Evolutionary conservation across 2,888 invertebrate genomes (phyloP).

Genomic region (Meiosimyza decipiens): DNA sequence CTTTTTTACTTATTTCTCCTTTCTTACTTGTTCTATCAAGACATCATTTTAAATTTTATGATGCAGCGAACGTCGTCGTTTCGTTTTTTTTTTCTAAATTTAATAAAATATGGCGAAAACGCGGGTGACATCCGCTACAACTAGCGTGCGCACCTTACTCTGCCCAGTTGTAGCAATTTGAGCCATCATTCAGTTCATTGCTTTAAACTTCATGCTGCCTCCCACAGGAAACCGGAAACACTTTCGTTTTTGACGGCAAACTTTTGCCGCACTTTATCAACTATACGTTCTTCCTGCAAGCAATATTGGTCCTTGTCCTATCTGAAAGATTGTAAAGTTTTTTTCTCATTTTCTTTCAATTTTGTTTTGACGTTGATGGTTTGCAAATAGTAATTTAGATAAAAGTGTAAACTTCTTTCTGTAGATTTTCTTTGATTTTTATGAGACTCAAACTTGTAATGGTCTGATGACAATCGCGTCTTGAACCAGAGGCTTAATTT

Average conservation of each 20-base stretch:
- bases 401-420: constrained; percentile 34
- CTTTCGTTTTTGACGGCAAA: constrained; percentile 1
- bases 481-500: background rate
- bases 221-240: background rate
- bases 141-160: background rate
- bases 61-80: constrained; percentile 2
- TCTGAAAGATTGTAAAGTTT: background rate
- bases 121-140: constrained; percentile 32
- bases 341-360: background rate
- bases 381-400: constrained; percentile 38
- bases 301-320: background rate
- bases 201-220: background rate
- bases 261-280: constrained; percentile 17
- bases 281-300: background rate
- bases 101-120: constrained; percentile 37
- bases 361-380: constrained; percentile 22
- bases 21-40: background rate
- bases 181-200: background rate
- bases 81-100: constrained; percentile 26
- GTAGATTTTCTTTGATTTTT: background rate
- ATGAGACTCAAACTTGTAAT: background rate
- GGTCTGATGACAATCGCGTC: too few relatives aligned
- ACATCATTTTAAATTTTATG: constrained; percentile 9
- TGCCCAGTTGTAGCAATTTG: too few relatives aligned
- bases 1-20: background rate